These are phyloP conservation scores for Nomada goodeniana DNA, from an alignment of 2,888 invertebrate species.

Conservation along the genomic window DNA sequence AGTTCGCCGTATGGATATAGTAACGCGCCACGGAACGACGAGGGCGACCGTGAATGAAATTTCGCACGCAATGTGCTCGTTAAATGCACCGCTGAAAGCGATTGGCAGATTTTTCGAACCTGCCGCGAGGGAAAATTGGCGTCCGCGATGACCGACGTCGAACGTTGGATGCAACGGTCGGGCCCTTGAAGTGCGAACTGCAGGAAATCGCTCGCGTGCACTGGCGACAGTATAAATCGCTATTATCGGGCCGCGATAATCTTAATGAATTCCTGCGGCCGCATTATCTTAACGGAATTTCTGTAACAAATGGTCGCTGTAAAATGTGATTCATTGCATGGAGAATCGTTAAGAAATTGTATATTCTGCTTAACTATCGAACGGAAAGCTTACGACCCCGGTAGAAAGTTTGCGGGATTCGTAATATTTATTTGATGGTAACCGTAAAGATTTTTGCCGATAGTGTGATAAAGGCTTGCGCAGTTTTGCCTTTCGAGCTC, in stretches of 20 bases:
- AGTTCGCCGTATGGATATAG: background rate
- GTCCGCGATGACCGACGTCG: background rate
- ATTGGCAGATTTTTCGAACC: constrained; percentile 9
- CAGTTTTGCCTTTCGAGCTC: background rate
- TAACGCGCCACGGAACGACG: background rate
- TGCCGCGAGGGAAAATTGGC: background rate
- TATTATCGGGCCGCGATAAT: background rate
- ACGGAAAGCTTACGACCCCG: background rate
- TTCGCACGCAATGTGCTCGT: constrained; percentile 5
- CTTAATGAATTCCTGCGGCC: constrained; percentile 15
- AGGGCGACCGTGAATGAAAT: background rate
- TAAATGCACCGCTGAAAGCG: constrained; percentile 4
- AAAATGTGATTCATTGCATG: background rate
- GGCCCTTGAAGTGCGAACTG: constrained; percentile 11
- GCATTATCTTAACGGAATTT: constrained; percentile 6
- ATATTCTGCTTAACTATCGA: background rate
- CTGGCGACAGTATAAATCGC: constrained; percentile 11
- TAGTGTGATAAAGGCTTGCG: too few species aligned
- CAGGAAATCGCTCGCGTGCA: constrained; percentile 6
- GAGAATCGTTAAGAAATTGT: background rate
- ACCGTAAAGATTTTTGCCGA: too few species aligned
- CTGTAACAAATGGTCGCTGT: background rate
- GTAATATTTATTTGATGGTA: too few species aligned
- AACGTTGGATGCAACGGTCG: background rate
- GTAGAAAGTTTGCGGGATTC: background rate